phyloP scores from a whole-genome alignment of 2,888 invertebrate species.

The Drosophila mercatorum region DNA sequence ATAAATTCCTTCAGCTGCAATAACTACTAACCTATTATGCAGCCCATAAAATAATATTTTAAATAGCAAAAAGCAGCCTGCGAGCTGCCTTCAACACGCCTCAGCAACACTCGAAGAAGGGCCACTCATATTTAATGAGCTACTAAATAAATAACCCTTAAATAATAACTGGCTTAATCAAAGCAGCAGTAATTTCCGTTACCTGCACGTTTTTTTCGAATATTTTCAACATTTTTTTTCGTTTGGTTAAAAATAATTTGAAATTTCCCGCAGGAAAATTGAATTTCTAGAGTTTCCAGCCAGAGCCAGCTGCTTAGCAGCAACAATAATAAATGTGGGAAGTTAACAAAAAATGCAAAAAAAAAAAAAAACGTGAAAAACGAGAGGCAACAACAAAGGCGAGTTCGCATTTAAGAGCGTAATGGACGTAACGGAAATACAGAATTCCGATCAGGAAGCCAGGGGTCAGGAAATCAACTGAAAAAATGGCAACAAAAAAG shows the following conservation, averaged over 20 bases:
- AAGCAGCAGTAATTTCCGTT: conserved; percentile 19
- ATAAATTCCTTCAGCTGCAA: neutral
- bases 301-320: conserved; percentile 25
- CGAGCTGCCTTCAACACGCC: neutral
- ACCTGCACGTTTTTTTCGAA: neutral
- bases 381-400: conserved; percentile 38
- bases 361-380: neutral
- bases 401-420: conserved; percentile 66
- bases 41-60: neutral
- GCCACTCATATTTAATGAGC: conserved; percentile 1
- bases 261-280: conserved; percentile 24
- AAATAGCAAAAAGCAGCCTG: neutral
- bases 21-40: neutral
- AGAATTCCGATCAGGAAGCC: conserved; percentile 77
- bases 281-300: conserved; percentile 20
- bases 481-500: conserved; percentile 66
- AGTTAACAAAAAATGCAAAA: conserved; percentile 11
- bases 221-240: neutral
- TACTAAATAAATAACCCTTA: conserved; percentile 8
- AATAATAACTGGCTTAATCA: conserved; percentile 19
- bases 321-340: conserved; percentile 47
- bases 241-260: conserved; percentile 18
- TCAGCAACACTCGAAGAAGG: neutral
- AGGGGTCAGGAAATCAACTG: conserved; percentile 75
- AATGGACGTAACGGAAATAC: conserved; percentile 78